Evolutionary conservation across 2,888 invertebrate species (phyloP), one percentile per base, ranked within the genome.

Genomic region (Synanthedon formicaeformis): DNA sequence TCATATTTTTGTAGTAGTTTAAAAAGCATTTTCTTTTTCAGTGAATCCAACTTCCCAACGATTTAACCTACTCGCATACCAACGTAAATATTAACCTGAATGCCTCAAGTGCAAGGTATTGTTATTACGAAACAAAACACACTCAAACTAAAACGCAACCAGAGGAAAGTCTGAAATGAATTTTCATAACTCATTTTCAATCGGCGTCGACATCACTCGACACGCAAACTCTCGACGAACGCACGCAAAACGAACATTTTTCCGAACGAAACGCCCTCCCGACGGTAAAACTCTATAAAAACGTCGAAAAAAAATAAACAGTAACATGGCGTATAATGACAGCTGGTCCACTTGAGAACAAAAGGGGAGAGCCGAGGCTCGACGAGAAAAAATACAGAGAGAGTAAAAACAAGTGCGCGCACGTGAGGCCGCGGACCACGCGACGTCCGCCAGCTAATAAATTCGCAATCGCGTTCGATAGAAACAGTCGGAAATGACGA

Each of bases 311-410:
- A 82, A 76, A 82, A 87, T 85, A 82, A 82, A 88, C 86, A 82
- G 86, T 86, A 85, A 85, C 88, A 88, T 88, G 82, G 87, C 87
- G 87, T 84, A 88, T 88, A 88, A 88, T 88, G 88, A 88, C 88
- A 88, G 88, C 88, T 88, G 88, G 88, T 86, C 87, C 88, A 88
- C 88, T 88, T 88, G 87, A 87, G 85, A 87, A 88, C 87, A 88
- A 87, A 86, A 81, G 87, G 82, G 85, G 87, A 81, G 81, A 84
- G 83, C 77, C 65, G 80, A 80, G 84, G 69, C 82, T 79, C 83
- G 83, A 75, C 74, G 86, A 83, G 86, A 80, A 86, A 87, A 86
- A 87, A 85, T 84, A 85, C 74, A 78, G 75, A 73, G 79, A 78
- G 82, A 86, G 83, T 77, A 76, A 78, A 84, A 86, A 83, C 83